Evolutionary conservation across 2,113 vertebrate genomes (phyloP).

Genomic region (Amblyornis subalaris): DNA sequence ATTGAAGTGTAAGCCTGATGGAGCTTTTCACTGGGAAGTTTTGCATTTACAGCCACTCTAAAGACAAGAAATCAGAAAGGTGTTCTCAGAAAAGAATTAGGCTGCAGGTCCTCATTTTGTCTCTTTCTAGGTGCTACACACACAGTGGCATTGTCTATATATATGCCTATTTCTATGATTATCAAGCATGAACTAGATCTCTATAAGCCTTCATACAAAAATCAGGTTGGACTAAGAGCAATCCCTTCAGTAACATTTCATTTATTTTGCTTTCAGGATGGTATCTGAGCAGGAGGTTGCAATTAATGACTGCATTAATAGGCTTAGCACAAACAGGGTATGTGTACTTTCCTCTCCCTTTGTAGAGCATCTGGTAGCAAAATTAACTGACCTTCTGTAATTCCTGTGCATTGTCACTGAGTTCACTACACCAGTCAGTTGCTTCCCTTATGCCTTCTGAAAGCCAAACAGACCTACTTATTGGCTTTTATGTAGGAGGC

Average conservation of each 20-base stretch:
- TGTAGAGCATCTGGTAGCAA: neutral
- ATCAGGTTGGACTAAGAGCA: neutral
- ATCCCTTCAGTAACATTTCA: neutral
- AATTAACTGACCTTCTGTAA: slow-evolving; percentile 41
- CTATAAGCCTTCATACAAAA: neutral
- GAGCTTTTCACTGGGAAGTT: neutral
- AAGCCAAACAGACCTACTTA: neutral
- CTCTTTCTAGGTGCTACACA: neutral
- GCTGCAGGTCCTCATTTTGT: neutral
- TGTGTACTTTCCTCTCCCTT: neutral
- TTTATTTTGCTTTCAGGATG: neutral
- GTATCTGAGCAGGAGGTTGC: slow-evolving; percentile 16
- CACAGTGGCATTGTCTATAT: neutral
- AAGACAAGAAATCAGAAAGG: neutral
- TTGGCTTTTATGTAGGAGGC: neutral
- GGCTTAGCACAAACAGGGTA: neutral
- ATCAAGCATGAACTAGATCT: slow-evolving; percentile 1
- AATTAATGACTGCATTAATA: slow-evolving; percentile 35
- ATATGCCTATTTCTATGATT: neutral
- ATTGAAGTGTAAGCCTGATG: neutral
- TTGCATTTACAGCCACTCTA: neutral
- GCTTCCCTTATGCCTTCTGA: neutral
- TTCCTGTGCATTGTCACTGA: neutral
- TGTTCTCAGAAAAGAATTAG: slow-evolving; percentile 21
- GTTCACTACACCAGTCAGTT: neutral